These are phyloP conservation scores for Cyclophora albipunctata DNA, from an alignment of 2,888 invertebrate species.

Conservation along the genomic window DNA sequence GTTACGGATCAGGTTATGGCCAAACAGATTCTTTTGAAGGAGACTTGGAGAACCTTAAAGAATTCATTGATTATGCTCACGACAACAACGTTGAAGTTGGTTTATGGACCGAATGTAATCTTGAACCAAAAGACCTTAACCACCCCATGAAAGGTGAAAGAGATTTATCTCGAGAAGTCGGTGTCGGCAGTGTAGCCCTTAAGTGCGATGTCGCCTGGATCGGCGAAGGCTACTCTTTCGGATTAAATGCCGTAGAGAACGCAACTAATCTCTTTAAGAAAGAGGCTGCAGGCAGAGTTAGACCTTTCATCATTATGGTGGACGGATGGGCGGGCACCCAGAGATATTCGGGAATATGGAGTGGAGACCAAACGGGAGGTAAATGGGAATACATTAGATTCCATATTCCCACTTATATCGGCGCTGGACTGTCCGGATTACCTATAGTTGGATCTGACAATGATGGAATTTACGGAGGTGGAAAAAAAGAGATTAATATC, in stretches of 20 bases:
- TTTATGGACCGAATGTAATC: slow-evolving; percentile 61
- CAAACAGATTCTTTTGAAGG: slow-evolving; percentile 58
- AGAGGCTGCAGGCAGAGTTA: slow-evolving; percentile 28
- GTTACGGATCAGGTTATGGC: slow-evolving; percentile 64
- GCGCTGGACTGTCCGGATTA: slow-evolving; percentile 58
- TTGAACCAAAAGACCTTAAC: slow-evolving; percentile 50
- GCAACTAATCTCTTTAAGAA: slow-evolving; percentile 46
- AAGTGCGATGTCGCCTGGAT: slow-evolving; percentile 70
- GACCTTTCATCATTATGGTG: slow-evolving; percentile 60
- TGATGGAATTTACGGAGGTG: slow-evolving; percentile 63
- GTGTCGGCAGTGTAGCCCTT: slow-evolving; percentile 51
- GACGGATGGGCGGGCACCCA: slow-evolving; percentile 69
- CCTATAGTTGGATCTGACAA: slow-evolving; percentile 63
- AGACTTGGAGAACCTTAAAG: slow-evolving; percentile 54
- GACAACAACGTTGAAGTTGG: slow-evolving; percentile 54
- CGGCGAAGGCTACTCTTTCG: slow-evolving; percentile 60
- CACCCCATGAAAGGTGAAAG: slow-evolving; percentile 64
- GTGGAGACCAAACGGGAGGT: slow-evolving; percentile 63
- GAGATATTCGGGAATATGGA: slow-evolving; percentile 61
- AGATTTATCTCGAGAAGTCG: slow-evolving; percentile 55
- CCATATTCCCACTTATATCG: slow-evolving; percentile 65
- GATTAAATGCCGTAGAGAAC: slow-evolving; percentile 51
- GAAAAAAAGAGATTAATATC: slow-evolving; percentile 45
- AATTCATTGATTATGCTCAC: slow-evolving; percentile 50
- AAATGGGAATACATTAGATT: slow-evolving; percentile 67